Percentiles rank a stretch among this genome's conserved stretches.
phyloP scores from a whole-genome alignment of 2,113 vertebrate species.

The Nyctibius bracteatus region DNA sequence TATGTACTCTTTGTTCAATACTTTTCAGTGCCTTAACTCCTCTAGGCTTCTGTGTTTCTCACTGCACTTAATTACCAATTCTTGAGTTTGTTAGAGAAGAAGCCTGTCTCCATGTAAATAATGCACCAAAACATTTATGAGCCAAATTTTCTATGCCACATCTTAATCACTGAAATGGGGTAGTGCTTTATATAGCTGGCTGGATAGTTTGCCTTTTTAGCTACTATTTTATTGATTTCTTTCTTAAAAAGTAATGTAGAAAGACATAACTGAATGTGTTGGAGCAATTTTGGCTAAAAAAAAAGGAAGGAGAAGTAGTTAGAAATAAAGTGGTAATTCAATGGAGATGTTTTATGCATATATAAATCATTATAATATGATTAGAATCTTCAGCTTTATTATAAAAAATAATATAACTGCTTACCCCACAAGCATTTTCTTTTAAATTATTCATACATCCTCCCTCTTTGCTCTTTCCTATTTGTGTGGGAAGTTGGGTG shows the following conservation, averaged over 20 bases:
- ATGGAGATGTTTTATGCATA: neutral
- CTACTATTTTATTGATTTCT: conserved; percentile 50
- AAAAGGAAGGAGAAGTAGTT: neutral
- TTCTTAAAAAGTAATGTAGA: conserved; percentile 5
- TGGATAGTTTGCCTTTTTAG: conserved; percentile 34
- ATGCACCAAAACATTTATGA: conserved; percentile 45
- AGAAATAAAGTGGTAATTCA: conserved; percentile 19
- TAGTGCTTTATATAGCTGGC: conserved; percentile 23
- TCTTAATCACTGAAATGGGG: conserved; percentile 42
- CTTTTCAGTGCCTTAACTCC: neutral
- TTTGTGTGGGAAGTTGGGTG: conserved; percentile 30
- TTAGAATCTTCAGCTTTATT: conserved; percentile 36
- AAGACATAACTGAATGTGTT: neutral
- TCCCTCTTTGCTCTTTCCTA: neutral
- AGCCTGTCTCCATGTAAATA: conserved; percentile 62
- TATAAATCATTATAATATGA: conserved; percentile 21
- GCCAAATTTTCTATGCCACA: conserved; percentile 34
- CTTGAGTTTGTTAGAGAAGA: conserved; percentile 38
- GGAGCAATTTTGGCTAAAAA: neutral
- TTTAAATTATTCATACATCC: conserved; percentile 53
- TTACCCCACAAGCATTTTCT: conserved; percentile 39
- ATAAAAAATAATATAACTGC: conserved; percentile 14
- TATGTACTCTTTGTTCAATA: neutral
- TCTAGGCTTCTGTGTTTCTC: neutral
- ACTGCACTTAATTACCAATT: neutral